Evolutionary conservation across 2,888 invertebrate species (phyloP).

Genomic region (Apodemia zela): DNA sequence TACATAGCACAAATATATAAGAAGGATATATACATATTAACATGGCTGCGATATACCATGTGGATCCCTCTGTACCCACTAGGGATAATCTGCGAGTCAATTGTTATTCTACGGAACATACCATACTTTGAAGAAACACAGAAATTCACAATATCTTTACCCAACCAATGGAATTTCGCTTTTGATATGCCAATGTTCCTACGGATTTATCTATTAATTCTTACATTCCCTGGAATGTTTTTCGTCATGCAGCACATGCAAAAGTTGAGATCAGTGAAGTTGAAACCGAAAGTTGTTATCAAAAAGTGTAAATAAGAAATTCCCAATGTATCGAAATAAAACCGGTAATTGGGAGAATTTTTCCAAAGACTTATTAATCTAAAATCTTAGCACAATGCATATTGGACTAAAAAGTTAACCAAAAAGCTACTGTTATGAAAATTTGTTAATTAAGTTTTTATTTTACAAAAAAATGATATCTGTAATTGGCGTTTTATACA

Average conservation of each 20-base stretch:
- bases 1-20: slow-evolving; percentile 91
- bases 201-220: slow-evolving; percentile 86
- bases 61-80: slow-evolving; percentile 97
- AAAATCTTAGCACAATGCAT: neutral
- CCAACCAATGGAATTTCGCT: slow-evolving; percentile 91
- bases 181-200: slow-evolving; percentile 92
- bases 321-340: neutral
- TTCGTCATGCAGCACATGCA: slow-evolving; percentile 93
- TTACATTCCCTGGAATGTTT: slow-evolving; percentile 88
- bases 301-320: slow-evolving; percentile 62
- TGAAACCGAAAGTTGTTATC: slow-evolving; percentile 72
- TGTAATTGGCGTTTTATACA: too few relatives aligned
- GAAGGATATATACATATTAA: slow-evolving; percentile 86
- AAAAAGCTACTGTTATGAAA: neutral
- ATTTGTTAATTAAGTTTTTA: too few relatives aligned
- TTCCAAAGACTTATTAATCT: neutral
- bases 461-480: too few relatives aligned
- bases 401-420: neutral
- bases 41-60: slow-evolving; percentile 95
- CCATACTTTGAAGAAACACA: slow-evolving; percentile 93
- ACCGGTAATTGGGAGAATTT: neutral
- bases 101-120: slow-evolving; percentile 89
- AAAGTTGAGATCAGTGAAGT: slow-evolving; percentile 84
- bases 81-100: slow-evolving; percentile 93
- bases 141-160: slow-evolving; percentile 86